Evolutionary conservation across 2,888 invertebrate species (phyloP).

Genomic region (Pedicia rivosa): DNA sequence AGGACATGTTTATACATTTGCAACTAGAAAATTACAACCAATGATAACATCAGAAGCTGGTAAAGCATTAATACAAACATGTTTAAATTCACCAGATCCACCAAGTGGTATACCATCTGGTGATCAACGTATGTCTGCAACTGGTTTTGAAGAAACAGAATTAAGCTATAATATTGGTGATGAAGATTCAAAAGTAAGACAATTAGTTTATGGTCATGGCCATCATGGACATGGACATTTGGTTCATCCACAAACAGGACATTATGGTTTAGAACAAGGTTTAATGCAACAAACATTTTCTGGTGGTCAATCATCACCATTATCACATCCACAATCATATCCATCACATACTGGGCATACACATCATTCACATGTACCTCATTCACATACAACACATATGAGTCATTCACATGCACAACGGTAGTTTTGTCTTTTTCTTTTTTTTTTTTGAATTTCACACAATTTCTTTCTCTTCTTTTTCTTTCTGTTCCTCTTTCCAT

Average conservation of each 20-base stretch:
- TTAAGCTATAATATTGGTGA: conserved; percentile 91
- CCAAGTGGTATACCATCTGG: conserved; percentile 49
- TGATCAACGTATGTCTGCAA: conserved; percentile 95
- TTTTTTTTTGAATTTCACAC: too few relatives aligned
- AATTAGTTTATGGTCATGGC: conserved; percentile 73
- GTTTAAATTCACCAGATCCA: conserved; percentile 93
- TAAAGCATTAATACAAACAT: conserved; percentile 95
- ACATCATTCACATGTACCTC: conserved; percentile 52
- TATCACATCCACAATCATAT: conserved; percentile 34
- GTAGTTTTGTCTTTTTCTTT: conserved; percentile 39
- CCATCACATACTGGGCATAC: conserved; percentile 29
- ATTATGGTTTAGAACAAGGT: conserved; percentile 53
- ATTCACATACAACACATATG: conserved; percentile 47
- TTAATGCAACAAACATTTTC: conserved; percentile 47
- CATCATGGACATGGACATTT: conserved; percentile 54
- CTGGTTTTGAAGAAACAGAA: conserved; percentile 97
- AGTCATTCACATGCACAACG: conserved; percentile 64
- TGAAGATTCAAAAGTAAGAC: conserved; percentile 94
- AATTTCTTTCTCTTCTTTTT: too few relatives aligned
- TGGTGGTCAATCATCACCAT: conserved; percentile 47
- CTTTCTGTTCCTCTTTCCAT: too few relatives aligned
- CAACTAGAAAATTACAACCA: conserved; percentile 94
- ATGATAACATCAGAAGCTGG: conserved; percentile 98
- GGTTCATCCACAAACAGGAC: conserved; percentile 42
- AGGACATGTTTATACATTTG: conserved; percentile 99